Base-by-base conservation (phyloP, 2,888 invertebrate species). In the Pandemis cinnamomeana region DNA sequence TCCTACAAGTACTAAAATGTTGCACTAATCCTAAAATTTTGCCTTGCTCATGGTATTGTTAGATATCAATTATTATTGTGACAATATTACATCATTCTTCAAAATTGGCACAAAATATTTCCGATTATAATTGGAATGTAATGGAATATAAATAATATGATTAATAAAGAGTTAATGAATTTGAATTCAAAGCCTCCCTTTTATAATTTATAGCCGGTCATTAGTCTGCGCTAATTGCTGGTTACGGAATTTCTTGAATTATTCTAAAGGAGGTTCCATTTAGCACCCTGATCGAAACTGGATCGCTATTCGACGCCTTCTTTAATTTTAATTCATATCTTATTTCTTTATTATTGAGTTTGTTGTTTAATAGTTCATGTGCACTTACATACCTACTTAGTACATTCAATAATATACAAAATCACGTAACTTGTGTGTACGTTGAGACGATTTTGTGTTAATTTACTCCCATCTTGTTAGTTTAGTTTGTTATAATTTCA, bases 211-310 rank as follows among this genome's bases (percentile, higher is more conserved):
- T 83, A 75, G 79, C 75, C 78, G 81, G 81, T 85, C 88, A 86
- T 91, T 90, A 90, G 84, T 80, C 82, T 79, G 77, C 80, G 78
- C 83, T 91, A 91, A 91, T 90, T 87, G 87, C 87, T 80, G 83
- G 80, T 82, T 81, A 80, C 78, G 84, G 83, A 83, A 86, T 86
- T 85, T 81, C 79, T 80, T 77, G 77, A 71, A 81, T 80, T 83
- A 82, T 80, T 80, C 77, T 80, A 77, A 76, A 71, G 80, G 75
- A 82, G 82, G 60, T 61, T 48, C 69, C 73, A 60, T 64, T 86
- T 81, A 77, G 66, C 55, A 8, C 60, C 48, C 58, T 71, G 75
- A 76, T 71, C 70, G 70, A 71, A 61, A 66, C 61, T 75, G 77
- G 70, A 71, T 71, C 71, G 71, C 72, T 72, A 71, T 75, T 75